Evolutionary conservation across 1,140 invertebrate species (phyloP).

Genomic region (Drosophila orena): DNA sequence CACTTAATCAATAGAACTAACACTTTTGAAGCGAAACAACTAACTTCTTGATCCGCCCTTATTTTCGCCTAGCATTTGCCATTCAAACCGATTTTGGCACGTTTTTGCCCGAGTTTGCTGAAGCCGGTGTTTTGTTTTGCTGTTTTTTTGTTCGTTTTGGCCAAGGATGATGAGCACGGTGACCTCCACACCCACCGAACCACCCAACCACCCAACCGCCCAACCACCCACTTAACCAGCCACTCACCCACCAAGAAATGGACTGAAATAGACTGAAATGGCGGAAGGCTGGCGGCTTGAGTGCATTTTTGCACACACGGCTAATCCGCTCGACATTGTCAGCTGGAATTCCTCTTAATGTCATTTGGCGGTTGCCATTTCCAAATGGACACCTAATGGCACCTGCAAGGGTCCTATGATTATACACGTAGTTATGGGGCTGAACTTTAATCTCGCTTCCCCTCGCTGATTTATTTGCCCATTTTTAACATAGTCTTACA

Average conservation of each 20-base stretch:
- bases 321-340: constrained; percentile 73
- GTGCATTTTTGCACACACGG: constrained; percentile 35
- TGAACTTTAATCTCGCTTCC: constrained; percentile 25
- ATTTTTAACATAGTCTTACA: too few relatives aligned
- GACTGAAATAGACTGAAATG: not conserved
- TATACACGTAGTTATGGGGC: not conserved
- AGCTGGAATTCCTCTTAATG: constrained; percentile 71
- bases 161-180: constrained; percentile 65
- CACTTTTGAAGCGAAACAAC: not conserved
- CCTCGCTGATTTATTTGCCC: not conserved
- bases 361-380: constrained; percentile 45
- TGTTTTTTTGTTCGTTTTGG: constrained; percentile 21
- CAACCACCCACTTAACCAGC: not conserved
- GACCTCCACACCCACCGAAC: constrained; percentile 11
- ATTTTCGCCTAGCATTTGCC: constrained; percentile 22
- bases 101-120: constrained; percentile 51
- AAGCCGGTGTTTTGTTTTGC: constrained; percentile 33
- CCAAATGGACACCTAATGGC: constrained; percentile 21
- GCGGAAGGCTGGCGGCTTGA: constrained; percentile 42
- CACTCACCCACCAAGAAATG: constrained; percentile 18
- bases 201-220: not conserved
- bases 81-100: constrained; percentile 57
- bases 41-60: constrained; percentile 6
- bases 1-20: too few relatives aligned
- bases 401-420: not conserved